These are phyloP conservation scores for Heliconius ethilla DNA, from an alignment of 2,888 invertebrate species.

Conservation along the genomic window DNA sequence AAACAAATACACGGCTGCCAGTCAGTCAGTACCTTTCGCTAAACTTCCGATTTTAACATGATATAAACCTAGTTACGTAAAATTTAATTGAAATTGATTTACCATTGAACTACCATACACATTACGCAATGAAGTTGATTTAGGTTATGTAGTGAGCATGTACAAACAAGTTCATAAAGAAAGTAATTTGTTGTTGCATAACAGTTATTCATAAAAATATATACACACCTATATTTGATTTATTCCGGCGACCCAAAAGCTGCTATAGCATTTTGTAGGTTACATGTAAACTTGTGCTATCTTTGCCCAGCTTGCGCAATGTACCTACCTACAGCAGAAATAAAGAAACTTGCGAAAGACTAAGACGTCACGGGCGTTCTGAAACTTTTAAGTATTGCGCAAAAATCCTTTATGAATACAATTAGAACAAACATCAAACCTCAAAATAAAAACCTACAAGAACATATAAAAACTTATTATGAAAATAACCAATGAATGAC, in stretches of 20 bases:
- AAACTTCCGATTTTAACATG: slow-evolving; percentile 37
- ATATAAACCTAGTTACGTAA: slow-evolving; percentile 37
- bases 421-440: not conserved
- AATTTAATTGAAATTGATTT: slow-evolving; percentile 39
- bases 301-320: slow-evolving; percentile 63
- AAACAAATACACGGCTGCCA: slow-evolving; percentile 29
- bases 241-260: slow-evolving; percentile 9
- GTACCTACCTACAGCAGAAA: slow-evolving; percentile 55
- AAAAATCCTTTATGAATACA: slow-evolving; percentile 50
- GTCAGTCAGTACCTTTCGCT: slow-evolving; percentile 35
- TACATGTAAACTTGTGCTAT: slow-evolving; percentile 33
- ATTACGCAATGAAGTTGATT: slow-evolving; percentile 29
- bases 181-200: slow-evolving; percentile 13
- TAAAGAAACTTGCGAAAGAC: slow-evolving; percentile 64
- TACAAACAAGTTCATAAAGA: slow-evolving; percentile 24
- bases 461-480: not conserved
- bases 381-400: slow-evolving; percentile 63
- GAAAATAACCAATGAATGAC: not conserved
- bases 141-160: not conserved
- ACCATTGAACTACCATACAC: slow-evolving; percentile 23
- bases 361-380: slow-evolving; percentile 57
- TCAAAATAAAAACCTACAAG: not conserved
- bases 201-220: not conserved
- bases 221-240: not conserved
- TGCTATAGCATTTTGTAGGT: slow-evolving; percentile 9